Evolutionary conservation across 2,888 invertebrate species (phyloP), one percentile per base, ranked within the genome.

Genomic region (Gnatocerus cornutus): DNA sequence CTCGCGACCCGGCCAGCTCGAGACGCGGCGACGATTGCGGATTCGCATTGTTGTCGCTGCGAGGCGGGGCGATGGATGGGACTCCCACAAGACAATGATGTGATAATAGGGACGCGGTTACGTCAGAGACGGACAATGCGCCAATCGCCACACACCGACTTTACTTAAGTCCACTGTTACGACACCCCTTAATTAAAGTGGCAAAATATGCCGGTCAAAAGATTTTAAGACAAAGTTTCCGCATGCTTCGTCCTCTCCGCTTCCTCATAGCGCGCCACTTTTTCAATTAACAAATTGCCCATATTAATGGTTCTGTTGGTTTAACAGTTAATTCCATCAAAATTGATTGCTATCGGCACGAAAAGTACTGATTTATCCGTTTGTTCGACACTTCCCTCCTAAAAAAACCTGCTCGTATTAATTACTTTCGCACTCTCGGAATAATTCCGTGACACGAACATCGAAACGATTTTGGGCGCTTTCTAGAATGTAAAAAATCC

Each of bases 21-120:
- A 79, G 78, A 77, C 78, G 76, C 78, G 80, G 80, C 81, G 81
- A 80, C 82, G 80, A 80, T 80, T 77, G 80, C 80, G 83, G 83
- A 84, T 83, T 83, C 82, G 83, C 82, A 84, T 84, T 84, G 84
- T 84, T 84, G 74, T 77, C 13, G 58, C 12, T 8, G 46, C 33
- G 65, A 55, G 79, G 78, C 79, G 78, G 77, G 74, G 78, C 76
- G 65, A 72, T 43, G 45, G 55, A 52, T 48, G 79, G 68, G 78
- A 79, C 81, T 79, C 84, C 84, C 82, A 80, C 83, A 78, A 81
- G 77, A 82, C 82, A 82, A 81, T 81, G 82, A 80, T 76, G 77
- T 73, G 66, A 71, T 78, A 76, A 75, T 75, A 76, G 76, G 78
- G 68, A 66, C 69, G 73, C 68, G 65, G 65, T 73, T 73, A 75